Conservation (phyloP, 1,140 invertebrate genomes). For the Lanistes nyassanus region DNA sequence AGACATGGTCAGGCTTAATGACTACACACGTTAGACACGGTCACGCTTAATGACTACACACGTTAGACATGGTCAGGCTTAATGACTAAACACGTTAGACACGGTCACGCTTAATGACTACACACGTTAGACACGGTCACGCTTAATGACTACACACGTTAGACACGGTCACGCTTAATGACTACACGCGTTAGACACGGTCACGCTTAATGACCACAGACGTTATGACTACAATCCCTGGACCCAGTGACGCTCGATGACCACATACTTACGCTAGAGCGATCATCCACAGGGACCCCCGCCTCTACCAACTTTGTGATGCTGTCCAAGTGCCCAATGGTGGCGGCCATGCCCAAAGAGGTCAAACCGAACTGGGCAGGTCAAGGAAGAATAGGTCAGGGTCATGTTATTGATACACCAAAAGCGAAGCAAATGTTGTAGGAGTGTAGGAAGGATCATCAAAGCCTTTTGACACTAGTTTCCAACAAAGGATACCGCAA, state of each 20-base stretch:
- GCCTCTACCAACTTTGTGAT: constrained; percentile 29
- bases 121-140: not conserved
- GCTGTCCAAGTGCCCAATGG: constrained; percentile 32
- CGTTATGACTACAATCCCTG: not conserved
- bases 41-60: too few species aligned
- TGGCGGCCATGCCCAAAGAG: constrained; percentile 27
- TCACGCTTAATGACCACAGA: not conserved
- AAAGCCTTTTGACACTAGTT: too few species aligned
- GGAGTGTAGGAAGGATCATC: too few species aligned
- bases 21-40: too few species aligned
- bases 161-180: not conserved
- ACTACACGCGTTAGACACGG: not conserved
- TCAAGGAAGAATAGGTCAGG: not conserved
- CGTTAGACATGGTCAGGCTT: too few species aligned
- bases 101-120: not conserved
- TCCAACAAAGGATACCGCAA: too few species aligned
- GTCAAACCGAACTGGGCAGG: constrained; percentile 29
- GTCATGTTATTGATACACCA: not conserved
- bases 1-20: too few species aligned
- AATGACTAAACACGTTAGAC: too few species aligned
- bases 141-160: not conserved
- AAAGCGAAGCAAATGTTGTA: too few species aligned
- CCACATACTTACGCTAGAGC: constrained; percentile 3
- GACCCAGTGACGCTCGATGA: not conserved
- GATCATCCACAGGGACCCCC: constrained; percentile 32